Percentiles rank a stretch among this genome's conserved stretches.
phyloP scores from a whole-genome alignment of 2,888 invertebrate genomes.

The Lasioglossum marginatum region DNA sequence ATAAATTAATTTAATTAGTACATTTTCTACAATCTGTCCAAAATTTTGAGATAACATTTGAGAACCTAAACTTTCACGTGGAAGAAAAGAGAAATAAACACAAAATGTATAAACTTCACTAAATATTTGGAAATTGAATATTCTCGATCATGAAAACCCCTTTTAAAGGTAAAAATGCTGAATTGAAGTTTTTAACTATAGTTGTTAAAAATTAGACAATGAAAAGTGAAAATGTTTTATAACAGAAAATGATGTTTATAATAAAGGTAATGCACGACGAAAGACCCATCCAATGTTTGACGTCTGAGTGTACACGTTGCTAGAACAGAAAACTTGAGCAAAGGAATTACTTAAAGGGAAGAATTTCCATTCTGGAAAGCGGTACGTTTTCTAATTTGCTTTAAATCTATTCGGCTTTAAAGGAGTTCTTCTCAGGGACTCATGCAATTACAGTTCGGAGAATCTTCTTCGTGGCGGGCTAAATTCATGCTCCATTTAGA shows the following conservation, averaged over 20 bases:
- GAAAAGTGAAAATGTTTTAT: background rate
- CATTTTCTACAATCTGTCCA: background rate
- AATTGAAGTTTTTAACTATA: background rate
- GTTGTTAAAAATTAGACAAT: background rate
- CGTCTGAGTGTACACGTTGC: background rate
- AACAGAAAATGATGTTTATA: background rate
- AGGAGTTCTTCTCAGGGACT: conserved; percentile 33
- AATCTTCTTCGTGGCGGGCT: conserved; percentile 40
- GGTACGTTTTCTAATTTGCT: conserved; percentile 61
- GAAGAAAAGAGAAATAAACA: background rate
- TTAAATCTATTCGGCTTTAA: conserved; percentile 50
- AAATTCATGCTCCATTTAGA: conserved; percentile 40
- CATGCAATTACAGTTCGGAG: conserved; percentile 34
- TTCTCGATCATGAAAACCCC: background rate
- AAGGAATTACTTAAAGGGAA: conserved; percentile 38
- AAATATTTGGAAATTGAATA: background rate
- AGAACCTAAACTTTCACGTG: too few species aligned
- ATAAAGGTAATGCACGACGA: conserved; percentile 26
- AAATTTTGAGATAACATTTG: background rate
- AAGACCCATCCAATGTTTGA: conserved; percentile 21
- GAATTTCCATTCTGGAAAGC: conserved; percentile 48
- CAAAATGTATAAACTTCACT: background rate
- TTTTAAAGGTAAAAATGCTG: background rate
- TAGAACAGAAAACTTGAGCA: conserved; percentile 20
- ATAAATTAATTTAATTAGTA: background rate